Evolutionary conservation across 2,797 vertebrate genomes (phyloP).

Genomic region (Benthosema pterotum): DNA sequence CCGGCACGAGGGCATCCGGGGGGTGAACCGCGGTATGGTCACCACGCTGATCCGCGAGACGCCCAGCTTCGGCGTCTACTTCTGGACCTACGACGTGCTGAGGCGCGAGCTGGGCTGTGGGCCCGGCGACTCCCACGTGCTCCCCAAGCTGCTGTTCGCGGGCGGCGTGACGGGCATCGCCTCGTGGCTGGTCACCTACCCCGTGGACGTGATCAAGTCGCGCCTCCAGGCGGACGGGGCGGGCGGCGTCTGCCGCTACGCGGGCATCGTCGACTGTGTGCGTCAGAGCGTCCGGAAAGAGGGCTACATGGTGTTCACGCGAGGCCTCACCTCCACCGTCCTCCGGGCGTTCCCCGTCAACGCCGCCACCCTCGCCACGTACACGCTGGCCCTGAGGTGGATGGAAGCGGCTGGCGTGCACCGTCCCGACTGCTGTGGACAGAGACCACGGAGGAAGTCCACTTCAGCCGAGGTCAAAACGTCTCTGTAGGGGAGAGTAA

Average conservation of each 20-base stretch:
- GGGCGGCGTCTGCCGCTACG: constrained; percentile 85
- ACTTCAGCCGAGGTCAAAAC: too few species aligned
- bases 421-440: too few species aligned
- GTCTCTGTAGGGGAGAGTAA: too few species aligned
- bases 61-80: constrained; percentile 95
- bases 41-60: constrained; percentile 92
- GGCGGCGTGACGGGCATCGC: constrained; percentile 92
- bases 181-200: constrained; percentile 97
- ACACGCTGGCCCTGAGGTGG: constrained; percentile 90
- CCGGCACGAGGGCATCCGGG: constrained; percentile 86
- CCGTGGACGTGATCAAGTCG: constrained; percentile 95
- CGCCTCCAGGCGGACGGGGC: constrained; percentile 94
- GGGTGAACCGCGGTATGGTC: constrained; percentile 93
- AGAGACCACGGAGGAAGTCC: too few species aligned
- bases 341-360: constrained; percentile 96
- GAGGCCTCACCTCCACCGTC: constrained; percentile 93
- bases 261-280: constrained; percentile 88
- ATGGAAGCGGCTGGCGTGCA: constrained; percentile 40
- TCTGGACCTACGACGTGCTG: constrained; percentile 90
- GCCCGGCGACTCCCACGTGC: constrained; percentile 85
- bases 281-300: constrained; percentile 88
- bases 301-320: constrained; percentile 92
- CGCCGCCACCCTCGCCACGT: constrained; percentile 93
- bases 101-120: constrained; percentile 90
- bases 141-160: constrained; percentile 93